A percentile compares a stretch with the other conserved stretches of the same genome.
Evolutionary conservation across 2,113 vertebrate genomes (phyloP).

Genomic region (Chiloscyllium plagiosum): DNA sequence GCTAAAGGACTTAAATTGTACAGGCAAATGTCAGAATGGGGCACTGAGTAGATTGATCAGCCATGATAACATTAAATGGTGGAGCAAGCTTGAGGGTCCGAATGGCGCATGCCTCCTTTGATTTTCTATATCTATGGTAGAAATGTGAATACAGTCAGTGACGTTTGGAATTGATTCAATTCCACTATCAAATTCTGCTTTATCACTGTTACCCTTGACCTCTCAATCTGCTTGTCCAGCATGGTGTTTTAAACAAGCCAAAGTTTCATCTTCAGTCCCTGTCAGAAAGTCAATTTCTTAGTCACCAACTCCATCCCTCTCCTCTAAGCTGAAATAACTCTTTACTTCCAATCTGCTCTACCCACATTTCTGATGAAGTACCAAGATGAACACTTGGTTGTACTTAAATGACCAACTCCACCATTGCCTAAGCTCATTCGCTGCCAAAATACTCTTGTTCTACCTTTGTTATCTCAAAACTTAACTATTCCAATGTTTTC

Average conservation of each 20-base stretch:
- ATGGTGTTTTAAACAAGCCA: background rate
- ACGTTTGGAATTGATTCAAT: background rate
- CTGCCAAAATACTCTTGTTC: background rate
- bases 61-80: too few relatives aligned
- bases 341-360: background rate
- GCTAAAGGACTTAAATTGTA: too few relatives aligned
- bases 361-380: background rate
- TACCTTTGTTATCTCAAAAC: background rate
- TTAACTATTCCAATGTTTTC: background rate
- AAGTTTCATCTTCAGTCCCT: background rate
- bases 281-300: background rate
- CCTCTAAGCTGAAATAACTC: background rate
- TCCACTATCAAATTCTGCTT: background rate
- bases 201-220: background rate
- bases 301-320: background rate
- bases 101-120: too few relatives aligned
- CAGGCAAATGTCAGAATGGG: too few relatives aligned
- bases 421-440: background rate
- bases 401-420: background rate
- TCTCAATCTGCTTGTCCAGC: background rate
- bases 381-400: background rate
- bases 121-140: background rate
- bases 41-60: too few relatives aligned
- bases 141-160: background rate
- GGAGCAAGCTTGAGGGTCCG: too few relatives aligned